Evolutionary conservation across 2,113 vertebrate species (phyloP).

Genomic region (Mormyrus lacerda): DNA sequence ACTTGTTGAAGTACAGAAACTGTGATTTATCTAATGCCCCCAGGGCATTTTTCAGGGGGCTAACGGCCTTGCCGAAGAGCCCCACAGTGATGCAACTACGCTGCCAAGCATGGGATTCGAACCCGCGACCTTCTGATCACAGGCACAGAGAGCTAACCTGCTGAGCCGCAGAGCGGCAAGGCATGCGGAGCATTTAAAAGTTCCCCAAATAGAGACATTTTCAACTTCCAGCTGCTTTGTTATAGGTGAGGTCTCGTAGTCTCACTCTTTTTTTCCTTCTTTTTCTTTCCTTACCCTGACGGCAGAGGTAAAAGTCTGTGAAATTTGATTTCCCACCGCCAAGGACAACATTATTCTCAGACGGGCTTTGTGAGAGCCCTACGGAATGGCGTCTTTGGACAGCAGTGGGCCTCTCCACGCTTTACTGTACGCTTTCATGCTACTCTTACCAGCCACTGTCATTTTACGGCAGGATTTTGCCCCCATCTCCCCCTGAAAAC

Average conservation of each 20-base stretch:
- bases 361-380: not conserved
- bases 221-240: not conserved
- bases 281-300: not conserved
- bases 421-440: not conserved
- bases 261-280: not conserved
- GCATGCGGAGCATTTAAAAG: not conserved
- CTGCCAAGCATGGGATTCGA: not conserved
- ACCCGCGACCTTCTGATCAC: not conserved
- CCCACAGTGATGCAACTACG: not conserved
- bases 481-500: constrained; percentile 8
- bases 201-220: not conserved
- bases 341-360: not conserved
- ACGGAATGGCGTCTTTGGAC: not conserved
- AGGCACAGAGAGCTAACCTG: not conserved
- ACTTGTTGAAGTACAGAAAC: not conserved
- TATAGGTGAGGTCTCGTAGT: not conserved
- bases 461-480: not conserved
- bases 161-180: not conserved
- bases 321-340: not conserved
- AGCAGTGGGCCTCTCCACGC: not conserved
- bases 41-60: not conserved
- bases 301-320: not conserved
- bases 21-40: not conserved
- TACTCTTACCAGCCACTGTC: not conserved
- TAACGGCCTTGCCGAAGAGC: not conserved